Base-by-base conservation (phyloP, 64 coral and sea anemone species). In the Platygyra sinensis region DNA sequence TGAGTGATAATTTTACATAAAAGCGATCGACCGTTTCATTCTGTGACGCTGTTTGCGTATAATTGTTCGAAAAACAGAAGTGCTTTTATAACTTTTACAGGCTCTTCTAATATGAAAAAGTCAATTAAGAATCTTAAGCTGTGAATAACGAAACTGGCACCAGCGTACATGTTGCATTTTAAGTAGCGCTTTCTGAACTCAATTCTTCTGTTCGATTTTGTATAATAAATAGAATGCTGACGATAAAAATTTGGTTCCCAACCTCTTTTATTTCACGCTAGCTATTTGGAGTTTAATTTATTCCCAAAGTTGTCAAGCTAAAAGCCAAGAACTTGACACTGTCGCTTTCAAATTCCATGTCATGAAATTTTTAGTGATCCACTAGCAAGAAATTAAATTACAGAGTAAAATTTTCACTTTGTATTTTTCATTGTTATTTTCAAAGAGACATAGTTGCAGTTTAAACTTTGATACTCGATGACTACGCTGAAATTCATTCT, bases 341-440 rank as follows among this genome's bases (percentile, higher is more conserved):
- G 8, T 22, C 38, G 20, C 20, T 72, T 71, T 51, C 0, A 49
- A 71, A 50, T 69, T 72, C 9, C 81, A 42, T 64, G 30, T 71
- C 81, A 85, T 85, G 10, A 72, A 85, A 85, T 42, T 85, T 85
- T 85, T 28, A 69, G 63, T 72, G 38, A 42, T 52, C 38, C 36
- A 16, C 67, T 9, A 71, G 24, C 29, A 28, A 61, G 18, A 8
- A 67, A 65, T 27, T 8, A 61, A 27, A 61, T 61, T 80, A 62
- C 61, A 31, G 52, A 20, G 5, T 12, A 25, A 61, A 60, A 33
- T 61, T 60, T 60, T 62, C 24, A 8, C 8, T 67, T 10, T 11
- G 6, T 10, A 69, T 27, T 27, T 27, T 9, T 67, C 7, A 28
- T 69, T 29, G 22, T 9, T 69, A 8, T 27, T 69, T 24, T 69